Evolutionary conservation across 2,797 vertebrate genomes (phyloP).

Genomic region (Sebastolobus altivelis): DNA sequence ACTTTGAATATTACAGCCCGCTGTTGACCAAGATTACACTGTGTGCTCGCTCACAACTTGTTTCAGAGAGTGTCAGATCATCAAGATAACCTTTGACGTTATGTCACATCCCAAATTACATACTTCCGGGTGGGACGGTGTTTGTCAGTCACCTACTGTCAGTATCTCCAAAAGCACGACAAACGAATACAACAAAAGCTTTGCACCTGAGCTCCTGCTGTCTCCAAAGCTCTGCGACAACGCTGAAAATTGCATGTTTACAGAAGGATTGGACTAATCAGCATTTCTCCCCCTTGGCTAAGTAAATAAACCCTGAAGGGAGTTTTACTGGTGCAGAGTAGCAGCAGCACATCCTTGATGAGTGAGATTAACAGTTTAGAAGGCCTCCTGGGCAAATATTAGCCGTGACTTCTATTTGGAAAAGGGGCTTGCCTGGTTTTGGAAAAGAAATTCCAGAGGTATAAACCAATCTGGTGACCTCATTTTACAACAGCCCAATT

Average conservation of each 20-base stretch:
- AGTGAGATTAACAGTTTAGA: constrained; percentile 68
- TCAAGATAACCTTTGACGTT: constrained; percentile 9
- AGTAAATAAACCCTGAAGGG: constrained; percentile 66
- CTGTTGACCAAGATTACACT: constrained; percentile 44
- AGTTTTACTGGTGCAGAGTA: constrained; percentile 44
- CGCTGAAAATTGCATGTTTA: constrained; percentile 62
- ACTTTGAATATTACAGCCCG: constrained; percentile 48
- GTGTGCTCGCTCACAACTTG: background rate
- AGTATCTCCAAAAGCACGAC: background rate
- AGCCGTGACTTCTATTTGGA: constrained; percentile 73
- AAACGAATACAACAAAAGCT: constrained; percentile 4
- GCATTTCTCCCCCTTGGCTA: constrained; percentile 31
- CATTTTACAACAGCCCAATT: background rate
- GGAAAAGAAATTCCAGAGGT: constrained; percentile 18
- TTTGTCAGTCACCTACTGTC: constrained; percentile 25
- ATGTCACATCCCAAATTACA: background rate
- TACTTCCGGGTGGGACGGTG: constrained; percentile 13
- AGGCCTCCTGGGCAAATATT: constrained; percentile 78
- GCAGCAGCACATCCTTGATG: constrained; percentile 79
- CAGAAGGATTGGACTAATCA: constrained; percentile 61
- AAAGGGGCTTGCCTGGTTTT: constrained; percentile 72
- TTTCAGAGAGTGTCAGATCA: constrained; percentile 8
- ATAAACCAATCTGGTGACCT: background rate
- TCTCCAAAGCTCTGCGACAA: constrained; percentile 42
- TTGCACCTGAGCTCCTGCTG: constrained; percentile 24